Percentiles rank a stretch among this genome's conserved stretches.
Evolutionary conservation across 2,888 invertebrate genomes (phyloP).

Genomic region (Leucoma salicis): DNA sequence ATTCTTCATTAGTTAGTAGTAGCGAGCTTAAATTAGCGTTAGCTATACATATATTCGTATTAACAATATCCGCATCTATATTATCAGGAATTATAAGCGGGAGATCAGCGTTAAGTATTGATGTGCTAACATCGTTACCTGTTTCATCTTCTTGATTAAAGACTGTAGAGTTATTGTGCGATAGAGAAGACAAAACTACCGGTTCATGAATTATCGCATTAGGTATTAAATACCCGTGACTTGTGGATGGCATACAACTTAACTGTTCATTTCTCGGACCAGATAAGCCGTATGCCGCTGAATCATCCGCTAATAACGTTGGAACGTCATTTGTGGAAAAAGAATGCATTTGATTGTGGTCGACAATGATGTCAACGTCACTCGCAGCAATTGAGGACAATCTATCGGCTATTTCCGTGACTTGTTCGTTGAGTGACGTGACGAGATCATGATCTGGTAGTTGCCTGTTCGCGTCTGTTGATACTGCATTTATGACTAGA

Average conservation of each 20-base stretch:
- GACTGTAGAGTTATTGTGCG: conserved; percentile 72
- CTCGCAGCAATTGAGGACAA: conserved; percentile 65
- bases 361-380: conserved; percentile 63
- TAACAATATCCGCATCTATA: conserved; percentile 65
- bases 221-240: conserved; percentile 84
- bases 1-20: conserved; percentile 76
- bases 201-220: conserved; percentile 83
- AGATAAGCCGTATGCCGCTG: conserved; percentile 47
- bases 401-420: conserved; percentile 74
- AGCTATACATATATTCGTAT: conserved; percentile 83
- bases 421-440: conserved; percentile 76
- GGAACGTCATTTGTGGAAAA: conserved; percentile 74
- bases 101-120: conserved; percentile 56
- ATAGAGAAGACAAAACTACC: conserved; percentile 76
- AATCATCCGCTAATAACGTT: conserved; percentile 56
- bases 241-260: conserved; percentile 83
- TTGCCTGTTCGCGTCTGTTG: conserved; percentile 57
- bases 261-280: conserved; percentile 67
- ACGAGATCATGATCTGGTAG: conserved; percentile 72
- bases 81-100: conserved; percentile 68
- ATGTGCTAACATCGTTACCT: conserved; percentile 41
- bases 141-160: conserved; percentile 67
- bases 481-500: conserved; percentile 65
- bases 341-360: conserved; percentile 61
- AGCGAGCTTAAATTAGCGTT: conserved; percentile 84